Evolutionary conservation across 2,113 vertebrate genomes (phyloP).

Genomic region (Mesembrinibis cayennensis): DNA sequence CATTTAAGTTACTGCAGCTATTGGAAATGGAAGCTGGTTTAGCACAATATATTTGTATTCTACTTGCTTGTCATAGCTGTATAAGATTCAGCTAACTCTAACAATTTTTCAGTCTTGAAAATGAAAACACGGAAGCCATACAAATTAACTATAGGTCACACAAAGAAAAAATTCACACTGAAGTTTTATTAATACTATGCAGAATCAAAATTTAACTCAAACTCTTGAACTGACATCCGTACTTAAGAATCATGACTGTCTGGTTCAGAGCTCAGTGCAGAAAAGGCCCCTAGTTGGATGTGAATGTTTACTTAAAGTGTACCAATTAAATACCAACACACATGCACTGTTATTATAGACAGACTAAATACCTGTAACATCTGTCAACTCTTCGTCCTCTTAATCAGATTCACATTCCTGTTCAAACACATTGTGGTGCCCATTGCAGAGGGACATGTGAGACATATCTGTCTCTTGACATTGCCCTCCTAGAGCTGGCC

Average conservation of each 20-base stretch:
- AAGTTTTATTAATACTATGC: not conserved
- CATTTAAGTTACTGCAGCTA: not conserved
- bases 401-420: not conserved
- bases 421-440: not conserved
- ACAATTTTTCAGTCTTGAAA: not conserved
- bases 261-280: not conserved
- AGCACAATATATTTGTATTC: not conserved
- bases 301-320: not conserved
- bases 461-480: not conserved
- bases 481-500: not conserved
- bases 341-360: not conserved
- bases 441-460: not conserved
- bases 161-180: not conserved
- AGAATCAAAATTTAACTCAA: not conserved
- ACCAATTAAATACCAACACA: not conserved
- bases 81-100: not conserved
- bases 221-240: not conserved
- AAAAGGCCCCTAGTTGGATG: not conserved
- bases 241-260: not conserved
- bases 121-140: not conserved
- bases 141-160: not conserved
- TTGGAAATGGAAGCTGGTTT: not conserved
- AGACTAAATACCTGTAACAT: not conserved
- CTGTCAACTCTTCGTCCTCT: not conserved
- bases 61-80: not conserved